Evolutionary conservation across 1,140 invertebrate species (phyloP), one percentile per base, ranked within the genome.

Genomic region (Drosophila sp.): DNA sequence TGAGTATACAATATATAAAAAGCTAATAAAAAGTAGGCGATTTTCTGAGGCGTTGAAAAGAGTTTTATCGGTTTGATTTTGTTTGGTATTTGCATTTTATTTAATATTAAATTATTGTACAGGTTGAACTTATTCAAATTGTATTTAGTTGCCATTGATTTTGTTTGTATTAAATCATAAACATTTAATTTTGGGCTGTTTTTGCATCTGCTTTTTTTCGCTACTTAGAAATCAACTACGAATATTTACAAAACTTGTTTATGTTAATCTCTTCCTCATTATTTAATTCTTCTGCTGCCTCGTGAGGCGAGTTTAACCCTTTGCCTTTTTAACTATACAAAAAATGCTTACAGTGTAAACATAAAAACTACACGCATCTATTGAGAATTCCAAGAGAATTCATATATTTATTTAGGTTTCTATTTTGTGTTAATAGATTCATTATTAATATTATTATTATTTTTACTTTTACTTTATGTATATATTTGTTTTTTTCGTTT

Each of bases 51-150:
- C 8, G 25, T 18, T 53, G 0, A 40, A 27, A 54, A 61, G 7
- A 54, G 14, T n/a, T 21, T 45, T 29, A 7, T n/a, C 48, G 18
- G 16, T 40, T 71, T 56, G 53, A 53, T 73, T 76, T 87, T 81
- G 8, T 58, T 76, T 74, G 65, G 51, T 66, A 76, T 78, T 63
- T 74, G 76, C 78, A 46, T 84, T 86, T 86, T 86, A 86, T 86
- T 86, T 78, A 86, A 87, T 86, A 82, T 86, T 86, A 89, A 89
- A 89, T 89, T 89, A 89, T 89, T 89, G 86, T 89, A 89, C 86
- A 89, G 72, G 75, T 89, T 90, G 78, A 89, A 89, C 86, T 90
- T 89, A 89, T 84, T 87, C 75, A 82, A 86, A 86, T 90, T 84
- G 81, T 90, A 80, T 84, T 90, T 84, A 86, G 80, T 89, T 80